Evolutionary conservation across 2,888 invertebrate genomes (phyloP).

Genomic region (Athrips mouffetella): DNA sequence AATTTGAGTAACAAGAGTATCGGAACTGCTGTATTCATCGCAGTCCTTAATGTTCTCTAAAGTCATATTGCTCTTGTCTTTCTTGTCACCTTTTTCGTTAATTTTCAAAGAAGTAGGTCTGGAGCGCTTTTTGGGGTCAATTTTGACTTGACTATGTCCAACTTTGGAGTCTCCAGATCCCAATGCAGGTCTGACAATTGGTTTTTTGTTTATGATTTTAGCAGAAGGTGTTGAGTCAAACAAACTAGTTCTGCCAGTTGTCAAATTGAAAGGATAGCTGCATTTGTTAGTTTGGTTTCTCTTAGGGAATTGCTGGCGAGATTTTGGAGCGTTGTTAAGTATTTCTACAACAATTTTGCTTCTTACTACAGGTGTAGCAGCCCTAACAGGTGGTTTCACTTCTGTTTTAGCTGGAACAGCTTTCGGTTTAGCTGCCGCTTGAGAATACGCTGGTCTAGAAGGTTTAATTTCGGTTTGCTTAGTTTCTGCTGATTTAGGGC

Average conservation of each 20-base stretch:
- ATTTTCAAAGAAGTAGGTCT: slow-evolving; percentile 56
- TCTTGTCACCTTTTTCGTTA: slow-evolving; percentile 52
- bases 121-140: slow-evolving; percentile 49
- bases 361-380: slow-evolving; percentile 44
- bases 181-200: slow-evolving; percentile 43
- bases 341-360: slow-evolving; percentile 73
- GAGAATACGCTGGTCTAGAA: slow-evolving; percentile 66
- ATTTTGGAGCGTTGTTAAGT: slow-evolving; percentile 41
- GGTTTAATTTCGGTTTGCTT: slow-evolving; percentile 29
- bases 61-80: slow-evolving; percentile 39
- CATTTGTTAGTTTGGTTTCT: slow-evolving; percentile 61
- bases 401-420: slow-evolving; percentile 48
- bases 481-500: slow-evolving; percentile 35
- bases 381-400: slow-evolving; percentile 47
- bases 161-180: slow-evolving; percentile 55
- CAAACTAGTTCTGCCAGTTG: slow-evolving; percentile 66
- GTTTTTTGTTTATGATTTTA: slow-evolving; percentile 43
- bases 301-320: slow-evolving; percentile 47
- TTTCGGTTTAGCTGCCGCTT: slow-evolving; percentile 74
- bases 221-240: slow-evolving; percentile 49
- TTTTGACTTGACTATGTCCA: slow-evolving; percentile 34
- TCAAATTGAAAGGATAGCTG: slow-evolving; percentile 73
- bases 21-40: slow-evolving; percentile 75
- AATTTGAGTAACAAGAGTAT: slow-evolving; percentile 72
- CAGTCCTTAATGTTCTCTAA: slow-evolving; percentile 56